Conservation (phyloP, 2,888 invertebrate species). For the Drosophila basisetae region DNA sequence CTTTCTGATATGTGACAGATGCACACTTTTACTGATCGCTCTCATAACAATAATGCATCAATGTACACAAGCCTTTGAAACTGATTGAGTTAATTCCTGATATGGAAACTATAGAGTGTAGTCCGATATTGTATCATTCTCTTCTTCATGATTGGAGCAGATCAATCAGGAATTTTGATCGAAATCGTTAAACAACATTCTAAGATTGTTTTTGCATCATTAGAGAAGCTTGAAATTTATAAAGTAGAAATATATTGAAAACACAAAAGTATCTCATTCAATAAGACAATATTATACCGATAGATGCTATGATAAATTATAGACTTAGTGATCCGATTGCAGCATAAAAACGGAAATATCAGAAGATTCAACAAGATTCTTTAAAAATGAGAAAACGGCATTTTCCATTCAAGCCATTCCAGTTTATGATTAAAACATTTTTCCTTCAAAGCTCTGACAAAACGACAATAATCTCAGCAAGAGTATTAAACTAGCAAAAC, state of each 20-base stretch:
- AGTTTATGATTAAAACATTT: background rate
- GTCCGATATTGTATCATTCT: background rate
- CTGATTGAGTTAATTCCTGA: background rate
- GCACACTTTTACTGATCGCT: background rate
- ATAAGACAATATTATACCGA: background rate
- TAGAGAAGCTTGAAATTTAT: background rate
- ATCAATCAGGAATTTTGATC: background rate
- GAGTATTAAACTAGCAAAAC: conserved; percentile 4
- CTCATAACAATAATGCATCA: background rate
- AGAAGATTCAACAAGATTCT: background rate
- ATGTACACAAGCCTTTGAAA: background rate
- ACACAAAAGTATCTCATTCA: background rate
- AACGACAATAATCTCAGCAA: background rate
- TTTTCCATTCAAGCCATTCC: background rate
- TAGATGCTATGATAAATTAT: background rate
- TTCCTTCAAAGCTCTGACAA: background rate
- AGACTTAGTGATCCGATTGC: background rate
- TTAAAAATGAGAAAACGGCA: background rate
- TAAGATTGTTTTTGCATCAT: background rate
- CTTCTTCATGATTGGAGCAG: background rate
- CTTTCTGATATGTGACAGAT: background rate
- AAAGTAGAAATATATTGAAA: background rate
- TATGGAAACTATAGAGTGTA: background rate
- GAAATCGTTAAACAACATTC: background rate
- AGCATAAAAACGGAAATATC: too few species aligned